Evolutionary conservation across 2,888 invertebrate species (phyloP).

Genomic region (Acanthosepion esculentum): DNA sequence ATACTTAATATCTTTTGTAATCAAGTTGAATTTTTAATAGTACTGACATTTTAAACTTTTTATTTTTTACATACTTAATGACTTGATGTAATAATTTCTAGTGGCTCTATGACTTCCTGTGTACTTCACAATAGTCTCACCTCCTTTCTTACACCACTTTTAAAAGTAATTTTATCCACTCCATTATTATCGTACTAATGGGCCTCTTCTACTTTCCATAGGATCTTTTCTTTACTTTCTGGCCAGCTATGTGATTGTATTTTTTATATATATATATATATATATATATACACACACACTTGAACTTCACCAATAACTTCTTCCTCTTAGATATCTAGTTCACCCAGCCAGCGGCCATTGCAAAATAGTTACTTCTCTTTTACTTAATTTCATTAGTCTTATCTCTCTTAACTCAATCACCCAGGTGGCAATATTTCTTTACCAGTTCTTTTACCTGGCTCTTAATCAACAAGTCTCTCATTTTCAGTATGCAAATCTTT

Average conservation of each 20-base stretch:
- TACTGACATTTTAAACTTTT: too few species aligned
- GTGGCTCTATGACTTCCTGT: neutral
- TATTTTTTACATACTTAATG: neutral
- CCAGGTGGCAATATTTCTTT: neutral
- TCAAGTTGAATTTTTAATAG: too few species aligned
- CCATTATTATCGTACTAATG: neutral
- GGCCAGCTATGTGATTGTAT: neutral
- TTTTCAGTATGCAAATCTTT: neutral
- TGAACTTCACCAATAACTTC: neutral
- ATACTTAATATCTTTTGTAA: too few species aligned
- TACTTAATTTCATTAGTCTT: too few species aligned
- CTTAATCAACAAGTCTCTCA: too few species aligned
- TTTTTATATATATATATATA: neutral
- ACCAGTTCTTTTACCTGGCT: too few species aligned
- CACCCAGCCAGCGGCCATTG: neutral
- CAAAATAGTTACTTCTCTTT: neutral
- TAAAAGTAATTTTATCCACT: neutral
- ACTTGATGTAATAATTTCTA: neutral
- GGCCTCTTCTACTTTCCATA: neutral
- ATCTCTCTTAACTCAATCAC: neutral
- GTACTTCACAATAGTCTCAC: neutral
- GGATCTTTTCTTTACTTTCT: neutral
- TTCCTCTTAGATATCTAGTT: neutral
- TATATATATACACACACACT: accelerated
- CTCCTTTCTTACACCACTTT: neutral